Conservation (phyloP, 2,797 vertebrate genomes). For the Tangara arthus region DNA sequence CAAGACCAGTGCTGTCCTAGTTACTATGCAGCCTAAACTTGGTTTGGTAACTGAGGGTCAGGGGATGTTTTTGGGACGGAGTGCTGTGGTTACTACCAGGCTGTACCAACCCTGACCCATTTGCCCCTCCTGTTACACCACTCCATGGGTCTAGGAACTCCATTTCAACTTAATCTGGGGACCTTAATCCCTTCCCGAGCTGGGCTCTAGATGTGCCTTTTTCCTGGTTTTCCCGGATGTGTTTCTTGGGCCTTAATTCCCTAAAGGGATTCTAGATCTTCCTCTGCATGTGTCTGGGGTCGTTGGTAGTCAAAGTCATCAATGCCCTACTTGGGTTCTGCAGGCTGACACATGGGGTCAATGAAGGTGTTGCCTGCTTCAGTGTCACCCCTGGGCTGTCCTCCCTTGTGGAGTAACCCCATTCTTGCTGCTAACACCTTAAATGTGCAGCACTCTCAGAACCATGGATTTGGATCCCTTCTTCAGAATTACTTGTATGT, state of each 20-base stretch:
- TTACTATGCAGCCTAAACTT: background rate
- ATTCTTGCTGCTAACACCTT: background rate
- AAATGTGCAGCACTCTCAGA: background rate
- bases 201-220: background rate
- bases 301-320: background rate
- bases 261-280: background rate
- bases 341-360: accelerated
- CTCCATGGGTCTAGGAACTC: background rate
- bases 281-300: background rate
- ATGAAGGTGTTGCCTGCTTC: background rate
- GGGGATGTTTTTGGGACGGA: background rate
- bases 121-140: accelerated
- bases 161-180: background rate
- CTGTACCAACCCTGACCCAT: background rate
- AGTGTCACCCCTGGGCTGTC: background rate
- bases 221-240: background rate
- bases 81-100: background rate
- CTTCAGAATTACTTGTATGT: background rate
- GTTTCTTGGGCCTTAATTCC: accelerated
- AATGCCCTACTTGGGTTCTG: background rate
- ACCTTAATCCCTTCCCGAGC: background rate
- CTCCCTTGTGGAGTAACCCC: accelerated
- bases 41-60: background rate
- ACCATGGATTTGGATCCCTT: background rate
- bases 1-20: background rate